phyloP scores from a whole-genome alignment of 2,797 vertebrate genomes.

The Clarias pachynema region DNA sequence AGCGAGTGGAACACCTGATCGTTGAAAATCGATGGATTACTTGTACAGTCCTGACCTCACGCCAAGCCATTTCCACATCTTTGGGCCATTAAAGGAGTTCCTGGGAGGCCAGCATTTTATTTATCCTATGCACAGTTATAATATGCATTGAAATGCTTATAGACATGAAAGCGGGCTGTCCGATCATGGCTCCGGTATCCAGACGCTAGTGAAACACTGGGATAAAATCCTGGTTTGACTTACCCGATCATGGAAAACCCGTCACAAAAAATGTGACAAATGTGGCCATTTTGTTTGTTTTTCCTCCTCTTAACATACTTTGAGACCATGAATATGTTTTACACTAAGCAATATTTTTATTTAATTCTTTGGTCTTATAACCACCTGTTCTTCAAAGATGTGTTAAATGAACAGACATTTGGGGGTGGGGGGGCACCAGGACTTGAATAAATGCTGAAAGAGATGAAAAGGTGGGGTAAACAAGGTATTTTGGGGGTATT shows the following conservation, averaged over 20 bases:
- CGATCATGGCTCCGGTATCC: no score
- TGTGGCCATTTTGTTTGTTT: not conserved
- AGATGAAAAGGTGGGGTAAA: constrained; percentile 2
- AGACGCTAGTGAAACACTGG: no score
- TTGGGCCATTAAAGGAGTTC: no score
- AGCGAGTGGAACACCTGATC: no score
- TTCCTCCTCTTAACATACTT: not conserved
- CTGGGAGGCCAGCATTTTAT: no score
- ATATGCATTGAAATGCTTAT: no score
- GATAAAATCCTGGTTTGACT: no score
- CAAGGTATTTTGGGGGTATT: constrained; percentile 33
- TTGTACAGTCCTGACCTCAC: no score
- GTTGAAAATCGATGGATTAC: no score
- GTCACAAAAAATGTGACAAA: not conserved
- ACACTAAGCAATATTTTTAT: not conserved
- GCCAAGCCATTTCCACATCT: no score
- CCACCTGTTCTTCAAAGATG: not conserved
- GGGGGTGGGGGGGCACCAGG: not conserved
- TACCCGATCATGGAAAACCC: not conserved
- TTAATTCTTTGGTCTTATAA: not conserved
- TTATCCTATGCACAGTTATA: no score
- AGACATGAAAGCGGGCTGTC: no score
- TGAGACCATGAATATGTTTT: not conserved
- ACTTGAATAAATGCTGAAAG: constrained; percentile 31
- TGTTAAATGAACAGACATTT: not conserved